phyloP scores from a whole-genome alignment of 2,888 invertebrate species.

The Agrochola macilenta region DNA sequence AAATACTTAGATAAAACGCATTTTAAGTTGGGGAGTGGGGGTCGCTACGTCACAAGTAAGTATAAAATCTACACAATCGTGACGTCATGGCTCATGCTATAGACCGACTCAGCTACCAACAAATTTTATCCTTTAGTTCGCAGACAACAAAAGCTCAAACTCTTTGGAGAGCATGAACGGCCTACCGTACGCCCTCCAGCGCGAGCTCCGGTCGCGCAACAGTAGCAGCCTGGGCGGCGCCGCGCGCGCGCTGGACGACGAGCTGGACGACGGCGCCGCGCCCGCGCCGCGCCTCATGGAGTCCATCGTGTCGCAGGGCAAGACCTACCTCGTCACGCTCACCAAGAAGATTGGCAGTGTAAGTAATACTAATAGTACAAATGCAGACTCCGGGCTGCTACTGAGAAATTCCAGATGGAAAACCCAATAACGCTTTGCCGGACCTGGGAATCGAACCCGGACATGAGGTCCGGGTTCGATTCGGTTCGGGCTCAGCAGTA shows the following conservation, averaged over 20 bases:
- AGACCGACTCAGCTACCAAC: too few relatives aligned
- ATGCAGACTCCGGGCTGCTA: too few relatives aligned
- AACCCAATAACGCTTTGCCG: too few relatives aligned
- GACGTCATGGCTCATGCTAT: too few relatives aligned
- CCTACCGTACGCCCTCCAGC: conserved; percentile 76
- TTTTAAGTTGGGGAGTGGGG: too few relatives aligned
- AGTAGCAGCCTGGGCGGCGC: conserved; percentile 65
- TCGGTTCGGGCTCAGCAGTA: too few relatives aligned
- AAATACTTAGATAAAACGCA: too few relatives aligned
- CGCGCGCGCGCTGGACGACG: conserved; percentile 67
- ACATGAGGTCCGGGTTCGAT: too few relatives aligned
- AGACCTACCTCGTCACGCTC: conserved; percentile 85
- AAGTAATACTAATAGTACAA: conserved; percentile 51
- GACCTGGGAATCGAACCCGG: too few relatives aligned
- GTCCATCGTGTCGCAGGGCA: conserved; percentile 85
- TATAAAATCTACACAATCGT: too few relatives aligned
- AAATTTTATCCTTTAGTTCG: conserved; percentile 69
- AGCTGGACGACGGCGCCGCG: conserved; percentile 69
- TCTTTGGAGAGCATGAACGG: conserved; percentile 81
- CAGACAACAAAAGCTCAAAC: conserved; percentile 81
- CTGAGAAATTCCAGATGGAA: too few relatives aligned
- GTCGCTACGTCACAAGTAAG: too few relatives aligned
- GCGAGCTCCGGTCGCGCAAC: conserved; percentile 67
- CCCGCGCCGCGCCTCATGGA: conserved; percentile 84
- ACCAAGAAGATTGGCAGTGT: conserved; percentile 86